These are phyloP conservation scores for Furnarius figulus DNA, from an alignment of 2,113 vertebrate species.

Conservation along the genomic window DNA sequence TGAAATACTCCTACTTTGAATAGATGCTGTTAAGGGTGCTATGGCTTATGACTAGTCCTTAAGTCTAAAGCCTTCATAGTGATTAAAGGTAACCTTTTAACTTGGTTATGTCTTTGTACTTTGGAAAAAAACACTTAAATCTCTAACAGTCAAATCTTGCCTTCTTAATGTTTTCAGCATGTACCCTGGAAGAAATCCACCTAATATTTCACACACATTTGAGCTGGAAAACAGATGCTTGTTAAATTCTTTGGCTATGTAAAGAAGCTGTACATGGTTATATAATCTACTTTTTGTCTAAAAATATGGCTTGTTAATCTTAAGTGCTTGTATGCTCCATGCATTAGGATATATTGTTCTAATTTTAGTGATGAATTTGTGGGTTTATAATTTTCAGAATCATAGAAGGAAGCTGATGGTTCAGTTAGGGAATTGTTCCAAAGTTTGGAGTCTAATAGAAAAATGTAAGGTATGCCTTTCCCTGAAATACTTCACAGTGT, in stretches of 20 bases:
- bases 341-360: not conserved
- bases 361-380: not conserved
- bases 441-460: not conserved
- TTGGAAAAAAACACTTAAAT: not conserved
- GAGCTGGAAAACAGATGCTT: slow-evolving; percentile 69
- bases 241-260: slow-evolving; percentile 67
- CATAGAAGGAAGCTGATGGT: not conserved
- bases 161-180: slow-evolving; percentile 64
- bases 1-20: not conserved
- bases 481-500: not conserved
- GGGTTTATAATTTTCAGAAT: slow-evolving; percentile 5
- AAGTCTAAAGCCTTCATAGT: not conserved
- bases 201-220: slow-evolving; percentile 66
- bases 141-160: slow-evolving; percentile 21
- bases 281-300: slow-evolving; percentile 49
- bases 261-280: slow-evolving; percentile 56
- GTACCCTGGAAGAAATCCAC: slow-evolving; percentile 63
- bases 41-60: not conserved
- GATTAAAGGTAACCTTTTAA: slow-evolving; percentile 35
- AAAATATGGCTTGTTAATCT: slow-evolving; percentile 30
- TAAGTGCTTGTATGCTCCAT: slow-evolving; percentile 11
- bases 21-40: not conserved
- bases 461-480: slow-evolving; percentile 3
- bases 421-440: not conserved
- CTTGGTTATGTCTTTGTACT: slow-evolving; percentile 38